Evolutionary conservation across 30 jellyfish, hydroid and myxozoan species (phyloP).

Genomic region (Aurelia sp.): DNA sequence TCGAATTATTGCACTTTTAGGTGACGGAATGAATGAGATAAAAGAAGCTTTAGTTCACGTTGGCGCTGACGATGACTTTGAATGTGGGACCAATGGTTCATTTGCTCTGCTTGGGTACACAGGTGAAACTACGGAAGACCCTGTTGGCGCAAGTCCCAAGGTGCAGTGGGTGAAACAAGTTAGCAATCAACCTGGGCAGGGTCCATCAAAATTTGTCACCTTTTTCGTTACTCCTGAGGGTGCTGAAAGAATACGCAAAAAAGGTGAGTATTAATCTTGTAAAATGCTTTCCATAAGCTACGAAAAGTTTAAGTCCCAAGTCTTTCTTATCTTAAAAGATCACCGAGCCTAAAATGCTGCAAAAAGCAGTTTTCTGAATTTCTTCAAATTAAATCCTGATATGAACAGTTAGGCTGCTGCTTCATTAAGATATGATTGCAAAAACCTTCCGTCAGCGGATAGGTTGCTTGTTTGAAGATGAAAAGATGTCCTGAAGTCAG

Average conservation of each 20-base stretch:
- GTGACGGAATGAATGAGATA: slow-evolving; percentile 78
- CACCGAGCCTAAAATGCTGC: too few species aligned
- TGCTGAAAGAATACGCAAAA: slow-evolving; percentile 57
- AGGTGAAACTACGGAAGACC: slow-evolving; percentile 37
- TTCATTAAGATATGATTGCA: too few species aligned
- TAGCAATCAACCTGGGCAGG: slow-evolving; percentile 73
- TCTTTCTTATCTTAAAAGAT: too few species aligned
- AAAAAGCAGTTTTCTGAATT: too few species aligned
- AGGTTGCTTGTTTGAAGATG: too few species aligned
- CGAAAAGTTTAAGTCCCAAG: too few species aligned
- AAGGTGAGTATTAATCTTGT: too few species aligned
- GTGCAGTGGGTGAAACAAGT: slow-evolving; percentile 88
- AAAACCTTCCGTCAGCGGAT: too few species aligned
- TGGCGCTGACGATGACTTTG: slow-evolving; percentile 77
- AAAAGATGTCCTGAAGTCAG: too few species aligned
- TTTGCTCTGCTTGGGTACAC: slow-evolving; percentile 91
- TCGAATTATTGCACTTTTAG: slow-evolving; percentile 14
- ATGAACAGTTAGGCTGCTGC: too few species aligned
- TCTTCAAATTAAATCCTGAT: too few species aligned
- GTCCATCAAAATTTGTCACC: slow-evolving; percentile 83
- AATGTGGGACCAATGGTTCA: slow-evolving; percentile 75
- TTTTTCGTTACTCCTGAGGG: slow-evolving; percentile 92
- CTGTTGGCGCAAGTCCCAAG: not conserved
- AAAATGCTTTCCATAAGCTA: too few species aligned
- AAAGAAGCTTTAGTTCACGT: slow-evolving; percentile 73